These are phyloP conservation scores for Campoplex nolae DNA, from an alignment of 2,888 invertebrate genomes.

Conservation along the genomic window DNA sequence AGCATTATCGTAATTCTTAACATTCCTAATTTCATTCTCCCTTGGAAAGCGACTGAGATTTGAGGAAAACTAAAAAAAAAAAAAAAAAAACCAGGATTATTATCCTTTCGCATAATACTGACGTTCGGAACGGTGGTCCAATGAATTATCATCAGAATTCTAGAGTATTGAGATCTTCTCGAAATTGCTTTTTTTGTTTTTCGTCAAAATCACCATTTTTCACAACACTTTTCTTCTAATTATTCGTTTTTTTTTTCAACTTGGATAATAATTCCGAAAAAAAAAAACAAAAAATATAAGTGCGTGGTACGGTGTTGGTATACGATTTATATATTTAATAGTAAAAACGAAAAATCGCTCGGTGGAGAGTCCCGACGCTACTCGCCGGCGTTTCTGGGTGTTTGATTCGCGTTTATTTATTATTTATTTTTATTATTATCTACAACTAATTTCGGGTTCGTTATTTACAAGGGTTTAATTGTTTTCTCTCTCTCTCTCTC, in stretches of 20 bases:
- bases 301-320: slow-evolving; percentile 30
- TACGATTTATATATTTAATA: slow-evolving; percentile 3
- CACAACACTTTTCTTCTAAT: not conserved
- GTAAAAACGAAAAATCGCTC: slow-evolving; percentile 55
- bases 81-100: slow-evolving; percentile 16
- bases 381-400: slow-evolving; percentile 66
- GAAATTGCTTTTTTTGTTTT: not conserved
- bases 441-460: slow-evolving; percentile 74
- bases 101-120: slow-evolving; percentile 55
- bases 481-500: slow-evolving; percentile 48
- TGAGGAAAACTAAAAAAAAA: not conserved
- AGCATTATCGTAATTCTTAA: slow-evolving; percentile 43
- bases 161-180: not conserved
- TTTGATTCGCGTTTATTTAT: slow-evolving; percentile 79
- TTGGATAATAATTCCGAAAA: not conserved
- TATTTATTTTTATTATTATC: slow-evolving; percentile 76
- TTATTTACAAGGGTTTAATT: slow-evolving; percentile 72
- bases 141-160: not conserved
- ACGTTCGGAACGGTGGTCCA: slow-evolving; percentile 19
- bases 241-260: not conserved
- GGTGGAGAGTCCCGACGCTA: slow-evolving; percentile 55
- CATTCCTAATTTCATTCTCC: slow-evolving; percentile 41
- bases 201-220: not conserved
- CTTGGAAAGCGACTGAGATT: slow-evolving; percentile 47
- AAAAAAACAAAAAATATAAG: slow-evolving; percentile 22